Evolutionary conservation across 1,140 invertebrate genomes (phyloP).

Genomic region (Antheraea mylitta): DNA sequence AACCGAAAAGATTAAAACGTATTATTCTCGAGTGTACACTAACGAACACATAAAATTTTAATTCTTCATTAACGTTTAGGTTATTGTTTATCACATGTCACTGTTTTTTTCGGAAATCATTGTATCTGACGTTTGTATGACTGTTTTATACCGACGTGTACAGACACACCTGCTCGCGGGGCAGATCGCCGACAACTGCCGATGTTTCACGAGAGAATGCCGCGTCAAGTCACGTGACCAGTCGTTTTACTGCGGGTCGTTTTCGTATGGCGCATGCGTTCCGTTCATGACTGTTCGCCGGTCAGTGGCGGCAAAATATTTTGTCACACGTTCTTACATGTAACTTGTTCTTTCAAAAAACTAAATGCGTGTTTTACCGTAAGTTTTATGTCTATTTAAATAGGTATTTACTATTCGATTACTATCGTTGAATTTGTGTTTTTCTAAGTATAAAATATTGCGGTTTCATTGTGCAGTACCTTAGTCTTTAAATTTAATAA

Average conservation of each 20-base stretch:
- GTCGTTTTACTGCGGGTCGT: constrained; percentile 78
- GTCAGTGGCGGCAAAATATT: constrained; percentile 70
- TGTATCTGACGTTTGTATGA: constrained; percentile 68
- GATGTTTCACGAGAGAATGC: constrained; percentile 72
- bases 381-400: neutral
- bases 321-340: constrained; percentile 24
- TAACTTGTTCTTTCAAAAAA: constrained; percentile 9
- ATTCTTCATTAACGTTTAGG: constrained; percentile 47
- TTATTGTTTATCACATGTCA: constrained; percentile 61
- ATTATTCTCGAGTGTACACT: constrained; percentile 37
- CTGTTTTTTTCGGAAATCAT: constrained; percentile 64
- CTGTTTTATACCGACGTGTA: constrained; percentile 34
- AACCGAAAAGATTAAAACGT: constrained; percentile 40
- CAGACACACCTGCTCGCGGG: constrained; percentile 40
- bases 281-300: constrained; percentile 20
- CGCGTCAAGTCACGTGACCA: constrained; percentile 78
- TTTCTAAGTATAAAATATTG: no score
- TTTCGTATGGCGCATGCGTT: constrained; percentile 65
- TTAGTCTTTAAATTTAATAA: no score
- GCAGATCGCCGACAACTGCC: constrained; percentile 67
- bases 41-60: constrained; percentile 36
- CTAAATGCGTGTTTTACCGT: neutral
- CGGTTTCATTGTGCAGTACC: no score
- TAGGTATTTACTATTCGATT: neutral
- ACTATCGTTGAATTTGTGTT: no score